phyloP scores from a whole-genome alignment of 2,797 vertebrate species.

The Oceanodroma leucorhoa region DNA sequence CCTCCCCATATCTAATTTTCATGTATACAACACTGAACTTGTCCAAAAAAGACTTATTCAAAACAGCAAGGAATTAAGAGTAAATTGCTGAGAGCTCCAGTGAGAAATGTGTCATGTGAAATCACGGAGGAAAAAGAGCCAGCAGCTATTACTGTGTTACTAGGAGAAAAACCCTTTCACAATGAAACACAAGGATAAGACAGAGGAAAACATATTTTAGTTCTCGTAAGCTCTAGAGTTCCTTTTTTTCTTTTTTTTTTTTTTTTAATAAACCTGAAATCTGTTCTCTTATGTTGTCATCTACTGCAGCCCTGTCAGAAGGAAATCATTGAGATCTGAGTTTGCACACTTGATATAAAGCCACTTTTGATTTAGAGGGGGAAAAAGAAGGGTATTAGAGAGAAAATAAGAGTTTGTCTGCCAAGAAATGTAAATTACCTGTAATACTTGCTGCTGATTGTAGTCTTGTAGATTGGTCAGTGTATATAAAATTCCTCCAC shows the following conservation, averaged over 20 bases:
- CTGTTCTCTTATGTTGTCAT: neutral
- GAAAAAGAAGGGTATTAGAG: neutral
- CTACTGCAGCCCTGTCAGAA: neutral
- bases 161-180: neutral
- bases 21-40: neutral
- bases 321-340: neutral
- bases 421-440: neutral
- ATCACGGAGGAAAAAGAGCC: neutral
- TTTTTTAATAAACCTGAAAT: neutral
- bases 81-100: neutral
- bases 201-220: neutral
- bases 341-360: neutral
- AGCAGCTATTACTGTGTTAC: constrained; percentile 10
- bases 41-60: neutral
- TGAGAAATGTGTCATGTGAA: neutral
- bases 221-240: neutral
- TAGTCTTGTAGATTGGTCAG: neutral
- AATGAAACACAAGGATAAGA: neutral
- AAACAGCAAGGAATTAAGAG: constrained; percentile 8
- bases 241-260: too few relatives aligned
- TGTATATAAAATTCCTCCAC: neutral
- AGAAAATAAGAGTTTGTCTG: neutral
- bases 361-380: neutral
- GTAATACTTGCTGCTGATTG: neutral
- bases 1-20: neutral